phyloP scores from a whole-genome alignment of 2,113 vertebrate species.

The Thymallus thymallus region DNA sequence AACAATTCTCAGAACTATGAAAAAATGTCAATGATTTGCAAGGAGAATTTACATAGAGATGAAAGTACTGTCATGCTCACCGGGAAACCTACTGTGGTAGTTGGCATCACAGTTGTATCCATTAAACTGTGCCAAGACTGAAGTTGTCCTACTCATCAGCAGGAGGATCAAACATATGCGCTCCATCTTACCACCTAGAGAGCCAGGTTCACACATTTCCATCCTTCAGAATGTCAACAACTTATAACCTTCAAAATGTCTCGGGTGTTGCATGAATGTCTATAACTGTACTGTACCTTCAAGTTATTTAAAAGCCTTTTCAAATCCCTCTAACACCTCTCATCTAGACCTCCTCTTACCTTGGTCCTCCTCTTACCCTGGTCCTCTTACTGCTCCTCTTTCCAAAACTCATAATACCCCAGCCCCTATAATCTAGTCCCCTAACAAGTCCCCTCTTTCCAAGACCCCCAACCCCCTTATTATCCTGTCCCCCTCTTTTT shows the following conservation, averaged over 20 bases:
- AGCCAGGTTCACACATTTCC: constrained; percentile 43
- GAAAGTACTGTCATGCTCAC: constrained; percentile 72
- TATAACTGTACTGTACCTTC: no score
- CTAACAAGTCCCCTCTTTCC: neutral
- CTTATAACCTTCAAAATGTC: constrained; percentile 42
- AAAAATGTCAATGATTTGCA: no score
- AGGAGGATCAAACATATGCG: constrained; percentile 80
- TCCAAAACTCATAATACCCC: neutral
- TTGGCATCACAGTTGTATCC: constrained; percentile 95
- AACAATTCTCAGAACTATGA: no score
- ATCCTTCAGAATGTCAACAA: constrained; percentile 47
- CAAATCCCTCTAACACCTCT: neutral
- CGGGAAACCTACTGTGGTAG: constrained; percentile 95
- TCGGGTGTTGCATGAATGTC: constrained; percentile 15
- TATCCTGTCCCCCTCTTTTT: constrained; percentile 20
- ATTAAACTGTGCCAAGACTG: constrained; percentile 87
- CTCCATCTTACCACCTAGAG: constrained; percentile 84
- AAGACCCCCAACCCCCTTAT: constrained; percentile 39
- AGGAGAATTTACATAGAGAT: no score
- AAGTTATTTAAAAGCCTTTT: neutral
- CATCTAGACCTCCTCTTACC: constrained; percentile 33
- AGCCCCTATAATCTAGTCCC: neutral
- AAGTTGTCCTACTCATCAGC: constrained; percentile 76
- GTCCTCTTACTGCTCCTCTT: constrained; percentile 19
- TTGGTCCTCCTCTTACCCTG: constrained; percentile 41